These are phyloP conservation scores for Coregonus ussuriensis DNA, from an alignment of 2,797 vertebrate genomes.

Conservation along the genomic window DNA sequence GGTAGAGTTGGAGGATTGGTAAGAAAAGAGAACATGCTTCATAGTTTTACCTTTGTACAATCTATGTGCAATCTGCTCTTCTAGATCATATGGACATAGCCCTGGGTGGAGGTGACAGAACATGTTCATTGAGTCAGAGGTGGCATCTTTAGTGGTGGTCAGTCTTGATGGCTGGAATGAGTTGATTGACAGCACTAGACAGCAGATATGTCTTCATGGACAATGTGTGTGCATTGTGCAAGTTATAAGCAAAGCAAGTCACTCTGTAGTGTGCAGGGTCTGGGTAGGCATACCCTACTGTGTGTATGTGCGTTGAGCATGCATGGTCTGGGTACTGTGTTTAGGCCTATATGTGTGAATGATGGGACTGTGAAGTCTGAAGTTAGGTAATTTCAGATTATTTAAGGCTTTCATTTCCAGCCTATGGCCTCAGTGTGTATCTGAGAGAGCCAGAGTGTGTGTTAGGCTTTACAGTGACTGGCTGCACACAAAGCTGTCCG, in stretches of 20 bases:
- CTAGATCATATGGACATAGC: neutral
- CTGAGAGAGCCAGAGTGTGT: neutral
- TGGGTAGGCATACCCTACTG: too few species aligned
- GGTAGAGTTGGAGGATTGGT: neutral
- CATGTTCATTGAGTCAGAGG: neutral
- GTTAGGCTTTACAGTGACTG: constrained; percentile 61
- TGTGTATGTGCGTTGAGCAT: neutral
- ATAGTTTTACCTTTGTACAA: neutral
- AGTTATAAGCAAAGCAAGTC: too few species aligned
- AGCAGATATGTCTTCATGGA: neutral
- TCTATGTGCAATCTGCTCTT: neutral
- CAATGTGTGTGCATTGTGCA: neutral
- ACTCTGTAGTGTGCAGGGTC: too few species aligned
- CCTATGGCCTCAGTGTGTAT: too few species aligned
- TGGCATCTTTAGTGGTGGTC: neutral
- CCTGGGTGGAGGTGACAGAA: neutral
- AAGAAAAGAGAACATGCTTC: neutral
- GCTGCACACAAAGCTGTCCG: constrained; percentile 67
- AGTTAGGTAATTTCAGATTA: too few species aligned
- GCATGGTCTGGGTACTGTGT: neutral
- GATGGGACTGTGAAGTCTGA: too few species aligned
- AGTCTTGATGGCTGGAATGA: neutral
- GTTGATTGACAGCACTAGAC: neutral
- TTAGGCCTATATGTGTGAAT: neutral
- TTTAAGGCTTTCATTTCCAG: too few species aligned